Conservation (phyloP, 2,888 invertebrate genomes). For the Pyralis farinalis region DNA sequence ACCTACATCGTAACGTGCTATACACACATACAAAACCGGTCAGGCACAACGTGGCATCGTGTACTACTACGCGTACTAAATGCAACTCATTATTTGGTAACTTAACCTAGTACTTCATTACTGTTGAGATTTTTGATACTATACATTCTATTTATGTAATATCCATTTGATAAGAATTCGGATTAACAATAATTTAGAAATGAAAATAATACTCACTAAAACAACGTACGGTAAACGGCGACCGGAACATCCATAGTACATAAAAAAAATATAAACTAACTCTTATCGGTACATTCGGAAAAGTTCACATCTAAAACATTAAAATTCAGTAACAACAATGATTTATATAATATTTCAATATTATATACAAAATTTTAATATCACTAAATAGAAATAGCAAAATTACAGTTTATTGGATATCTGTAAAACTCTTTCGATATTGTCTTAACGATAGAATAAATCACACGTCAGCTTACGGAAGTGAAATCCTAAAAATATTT, state of each 20-base stretch:
- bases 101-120: constrained; percentile 53
- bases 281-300: constrained; percentile 43
- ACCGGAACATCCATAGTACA: constrained; percentile 46
- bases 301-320: constrained; percentile 67
- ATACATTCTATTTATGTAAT: constrained; percentile 13
- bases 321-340: constrained; percentile 66
- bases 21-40: constrained; percentile 42
- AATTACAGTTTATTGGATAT: constrained; percentile 44
- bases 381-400: constrained; percentile 38
- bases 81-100: constrained; percentile 66
- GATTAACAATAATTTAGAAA: constrained; percentile 16
- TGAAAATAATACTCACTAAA: constrained; percentile 30
- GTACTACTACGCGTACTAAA: constrained; percentile 59
- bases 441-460: constrained; percentile 54
- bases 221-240: constrained; percentile 43
- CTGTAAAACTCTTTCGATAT: constrained; percentile 56
- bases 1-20: constrained; percentile 27
- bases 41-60: constrained; percentile 69
- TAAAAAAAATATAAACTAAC: constrained; percentile 46
- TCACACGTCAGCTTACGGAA: constrained; percentile 54
- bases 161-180: constrained; percentile 16
- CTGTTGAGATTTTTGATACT: constrained; percentile 43
- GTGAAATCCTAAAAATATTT: constrained; percentile 28
- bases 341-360: constrained; percentile 46
- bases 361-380: constrained; percentile 55